These are phyloP conservation scores for Eustalomyia histrio DNA, from an alignment of 2,888 invertebrate species.

Conservation along the genomic window DNA sequence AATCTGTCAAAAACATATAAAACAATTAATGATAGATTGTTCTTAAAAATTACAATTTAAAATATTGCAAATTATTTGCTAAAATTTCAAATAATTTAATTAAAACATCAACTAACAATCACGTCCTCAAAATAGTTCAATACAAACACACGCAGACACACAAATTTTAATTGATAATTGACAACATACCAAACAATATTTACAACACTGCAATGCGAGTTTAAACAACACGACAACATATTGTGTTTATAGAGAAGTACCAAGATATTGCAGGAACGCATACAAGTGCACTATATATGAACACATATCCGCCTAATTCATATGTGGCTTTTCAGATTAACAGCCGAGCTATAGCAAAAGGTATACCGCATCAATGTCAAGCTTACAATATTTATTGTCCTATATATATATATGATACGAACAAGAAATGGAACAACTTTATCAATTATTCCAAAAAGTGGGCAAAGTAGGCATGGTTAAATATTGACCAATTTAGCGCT, in stretches of 20 bases:
- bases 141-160: background rate
- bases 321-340: no score
- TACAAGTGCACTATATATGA: background rate
- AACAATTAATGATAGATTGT: no score
- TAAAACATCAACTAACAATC: slow-evolving; percentile 15
- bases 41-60: no score
- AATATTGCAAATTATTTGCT: slow-evolving; percentile 1
- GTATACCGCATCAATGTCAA: no score
- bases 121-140: slow-evolving; percentile 1
- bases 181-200: slow-evolving; percentile 18
- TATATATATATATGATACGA: no score
- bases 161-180: slow-evolving; percentile 26
- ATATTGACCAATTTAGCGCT: no score
- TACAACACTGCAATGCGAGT: slow-evolving; percentile 38
- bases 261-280: background rate
- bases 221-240: background rate
- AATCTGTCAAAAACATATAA: background rate
- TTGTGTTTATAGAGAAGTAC: background rate
- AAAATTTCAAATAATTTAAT: slow-evolving; percentile 31
- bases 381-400: no score
- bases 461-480: no score
- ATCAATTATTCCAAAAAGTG: no score
- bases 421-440: no score
- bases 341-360: no score
- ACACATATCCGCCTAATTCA: background rate